Conservation (phyloP, 2,888 invertebrate genomes). For the Argynnis bischoffii region DNA sequence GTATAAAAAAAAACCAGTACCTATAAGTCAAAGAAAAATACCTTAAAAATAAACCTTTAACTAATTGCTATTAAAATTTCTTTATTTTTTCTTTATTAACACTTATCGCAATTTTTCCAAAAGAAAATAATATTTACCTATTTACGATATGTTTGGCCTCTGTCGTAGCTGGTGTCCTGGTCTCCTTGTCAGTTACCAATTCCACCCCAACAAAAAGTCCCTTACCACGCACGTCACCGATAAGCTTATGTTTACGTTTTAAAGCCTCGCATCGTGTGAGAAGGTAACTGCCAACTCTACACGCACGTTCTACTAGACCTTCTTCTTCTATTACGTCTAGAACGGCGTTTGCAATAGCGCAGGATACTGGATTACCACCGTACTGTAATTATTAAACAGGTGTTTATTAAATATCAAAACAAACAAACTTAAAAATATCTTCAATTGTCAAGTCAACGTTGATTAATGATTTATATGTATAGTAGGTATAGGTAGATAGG, state of each 20-base stretch:
- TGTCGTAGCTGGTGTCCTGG: slow-evolving; percentile 91
- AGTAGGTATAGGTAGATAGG: too few species aligned
- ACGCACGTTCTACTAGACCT: slow-evolving; percentile 91
- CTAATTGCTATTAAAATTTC: background rate
- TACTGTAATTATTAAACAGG: slow-evolving; percentile 84
- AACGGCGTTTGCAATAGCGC: slow-evolving; percentile 97
- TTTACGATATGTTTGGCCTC: slow-evolving; percentile 90
- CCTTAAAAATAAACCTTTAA: too few species aligned
- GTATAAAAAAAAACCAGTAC: too few species aligned
- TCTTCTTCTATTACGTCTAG: slow-evolving; percentile 96
- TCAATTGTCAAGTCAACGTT: too few species aligned
- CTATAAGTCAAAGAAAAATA: too few species aligned
- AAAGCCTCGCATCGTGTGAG: slow-evolving; percentile 85
- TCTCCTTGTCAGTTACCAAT: slow-evolving; percentile 89
- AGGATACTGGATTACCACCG: slow-evolving; percentile 99
- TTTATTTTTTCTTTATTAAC: background rate
- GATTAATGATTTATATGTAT: too few species aligned
- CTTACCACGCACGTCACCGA: slow-evolving; percentile 94
- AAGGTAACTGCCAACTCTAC: slow-evolving; percentile 91
- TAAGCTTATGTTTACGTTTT: slow-evolving; percentile 87
- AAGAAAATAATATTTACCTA: slow-evolving; percentile 64
- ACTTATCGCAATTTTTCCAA: background rate
- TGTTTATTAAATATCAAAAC: background rate
- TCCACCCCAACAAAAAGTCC: slow-evolving; percentile 98
- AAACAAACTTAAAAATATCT: background rate